Evolutionary conservation across 1,140 invertebrate species (phyloP).

Genomic region (Proales similis): DNA sequence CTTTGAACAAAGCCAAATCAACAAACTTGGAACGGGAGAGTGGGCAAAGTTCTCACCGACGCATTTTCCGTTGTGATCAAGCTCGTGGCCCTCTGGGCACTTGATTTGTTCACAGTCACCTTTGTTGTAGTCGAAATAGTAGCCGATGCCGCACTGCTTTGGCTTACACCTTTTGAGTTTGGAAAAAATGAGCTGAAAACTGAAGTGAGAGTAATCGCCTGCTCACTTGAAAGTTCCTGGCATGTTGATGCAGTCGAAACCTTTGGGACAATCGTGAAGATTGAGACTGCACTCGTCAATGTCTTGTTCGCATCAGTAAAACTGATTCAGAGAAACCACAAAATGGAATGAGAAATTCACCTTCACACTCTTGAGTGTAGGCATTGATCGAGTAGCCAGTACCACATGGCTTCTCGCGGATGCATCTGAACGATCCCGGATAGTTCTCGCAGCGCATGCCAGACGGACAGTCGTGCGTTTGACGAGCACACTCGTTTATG

Average conservation of each 20-base stretch:
- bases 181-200: background rate
- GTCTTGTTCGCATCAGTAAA: conserved; percentile 52
- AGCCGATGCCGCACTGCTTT: conserved; percentile 11
- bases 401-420: conserved; percentile 73
- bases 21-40: background rate
- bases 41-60: conserved; percentile 39
- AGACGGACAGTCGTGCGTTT: conserved; percentile 11
- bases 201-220: background rate
- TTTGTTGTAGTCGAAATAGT: conserved; percentile 16
- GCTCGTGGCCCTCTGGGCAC: conserved; percentile 31
- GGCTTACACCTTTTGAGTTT: conserved; percentile 10
- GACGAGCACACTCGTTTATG: conserved; percentile 29
- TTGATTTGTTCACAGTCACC: conserved; percentile 37
- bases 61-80: conserved; percentile 39
- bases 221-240: conserved; percentile 34
- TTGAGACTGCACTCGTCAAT: conserved; percentile 63
- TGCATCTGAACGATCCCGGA: conserved; percentile 41
- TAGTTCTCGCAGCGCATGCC: conserved; percentile 37
- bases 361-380: conserved; percentile 74
- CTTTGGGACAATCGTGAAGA: conserved; percentile 36
- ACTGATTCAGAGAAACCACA: background rate
- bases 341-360: conserved; percentile 52
- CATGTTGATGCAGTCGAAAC: conserved; percentile 25
- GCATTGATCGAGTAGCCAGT: conserved; percentile 91
- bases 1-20: conserved; percentile 48